phyloP scores from a whole-genome alignment of 2,113 vertebrate species.

The Zosterops lateralis region DNA sequence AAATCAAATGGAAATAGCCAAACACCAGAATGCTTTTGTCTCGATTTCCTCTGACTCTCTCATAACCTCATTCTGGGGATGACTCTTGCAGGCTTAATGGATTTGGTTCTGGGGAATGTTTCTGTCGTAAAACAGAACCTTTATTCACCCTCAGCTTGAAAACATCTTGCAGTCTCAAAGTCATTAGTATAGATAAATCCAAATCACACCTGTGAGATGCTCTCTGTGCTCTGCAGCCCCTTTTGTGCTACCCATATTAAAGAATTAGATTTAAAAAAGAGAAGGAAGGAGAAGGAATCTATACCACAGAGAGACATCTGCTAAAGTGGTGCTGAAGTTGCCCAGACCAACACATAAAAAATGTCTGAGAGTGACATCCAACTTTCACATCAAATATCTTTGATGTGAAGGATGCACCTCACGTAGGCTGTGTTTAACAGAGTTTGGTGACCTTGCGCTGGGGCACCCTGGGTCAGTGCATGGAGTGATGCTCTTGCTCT shows the following conservation, averaged over 20 bases:
- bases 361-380: background rate
- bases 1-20: background rate
- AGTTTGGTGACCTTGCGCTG: background rate
- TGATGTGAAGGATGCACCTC: background rate
- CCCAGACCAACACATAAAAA: background rate
- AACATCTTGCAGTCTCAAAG: rapidly evolving
- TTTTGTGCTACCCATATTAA: background rate
- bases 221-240: background rate
- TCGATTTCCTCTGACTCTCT: background rate
- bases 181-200: background rate
- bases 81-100: background rate
- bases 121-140: background rate
- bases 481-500: background rate
- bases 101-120: background rate
- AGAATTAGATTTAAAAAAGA: background rate
- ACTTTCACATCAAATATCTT: background rate
- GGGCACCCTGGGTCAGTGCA: background rate
- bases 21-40: background rate
- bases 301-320: background rate
- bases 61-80: background rate
- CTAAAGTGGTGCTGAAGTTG: background rate
- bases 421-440: background rate
- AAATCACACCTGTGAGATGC: background rate
- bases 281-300: background rate
- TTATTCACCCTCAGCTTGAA: background rate